A percentile compares a stretch with the other conserved stretches of the same genome.
phyloP scores from a whole-genome alignment of 1,140 invertebrate genomes.

The Nasonia vitripennis region DNA sequence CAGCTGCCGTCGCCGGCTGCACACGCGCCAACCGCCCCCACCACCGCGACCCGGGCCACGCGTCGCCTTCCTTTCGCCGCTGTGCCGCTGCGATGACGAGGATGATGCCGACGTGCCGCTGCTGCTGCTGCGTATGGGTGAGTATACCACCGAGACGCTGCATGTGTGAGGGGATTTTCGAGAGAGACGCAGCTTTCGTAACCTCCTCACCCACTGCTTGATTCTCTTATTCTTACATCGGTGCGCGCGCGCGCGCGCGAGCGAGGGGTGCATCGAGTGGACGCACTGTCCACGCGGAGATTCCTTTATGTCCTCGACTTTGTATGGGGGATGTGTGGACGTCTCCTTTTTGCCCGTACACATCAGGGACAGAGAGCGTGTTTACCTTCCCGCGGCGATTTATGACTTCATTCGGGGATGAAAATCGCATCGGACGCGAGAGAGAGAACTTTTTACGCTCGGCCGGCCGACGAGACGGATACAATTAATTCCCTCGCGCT shows the following conservation, averaged over 20 bases:
- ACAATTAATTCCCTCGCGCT: neutral
- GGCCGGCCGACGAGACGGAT: neutral
- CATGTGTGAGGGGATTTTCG: neutral
- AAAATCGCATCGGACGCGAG: neutral
- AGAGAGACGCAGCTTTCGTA: neutral
- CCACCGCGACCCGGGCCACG: conserved; percentile 58
- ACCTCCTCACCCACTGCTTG: neutral
- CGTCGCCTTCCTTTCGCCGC: conserved; percentile 45
- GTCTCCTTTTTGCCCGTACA: too few species aligned
- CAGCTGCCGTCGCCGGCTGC: conserved; percentile 70
- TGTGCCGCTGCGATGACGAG: neutral
- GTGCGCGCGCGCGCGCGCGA: too few species aligned
- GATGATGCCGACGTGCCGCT: too few species aligned
- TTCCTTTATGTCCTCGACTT: neutral
- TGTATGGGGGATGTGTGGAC: too few species aligned
- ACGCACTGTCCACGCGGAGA: neutral
- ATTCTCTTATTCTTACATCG: neutral
- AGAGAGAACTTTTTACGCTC: too few species aligned
- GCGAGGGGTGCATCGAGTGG: neutral
- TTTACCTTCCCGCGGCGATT: neutral
- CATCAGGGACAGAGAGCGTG: too few species aligned
- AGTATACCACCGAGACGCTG: neutral
- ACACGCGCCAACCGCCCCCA: conserved; percentile 71
- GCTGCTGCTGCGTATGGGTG: neutral
- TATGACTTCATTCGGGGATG: neutral